Base-by-base conservation (phyloP, 2,888 invertebrate species). In the Tetragonisca angustula region DNA sequence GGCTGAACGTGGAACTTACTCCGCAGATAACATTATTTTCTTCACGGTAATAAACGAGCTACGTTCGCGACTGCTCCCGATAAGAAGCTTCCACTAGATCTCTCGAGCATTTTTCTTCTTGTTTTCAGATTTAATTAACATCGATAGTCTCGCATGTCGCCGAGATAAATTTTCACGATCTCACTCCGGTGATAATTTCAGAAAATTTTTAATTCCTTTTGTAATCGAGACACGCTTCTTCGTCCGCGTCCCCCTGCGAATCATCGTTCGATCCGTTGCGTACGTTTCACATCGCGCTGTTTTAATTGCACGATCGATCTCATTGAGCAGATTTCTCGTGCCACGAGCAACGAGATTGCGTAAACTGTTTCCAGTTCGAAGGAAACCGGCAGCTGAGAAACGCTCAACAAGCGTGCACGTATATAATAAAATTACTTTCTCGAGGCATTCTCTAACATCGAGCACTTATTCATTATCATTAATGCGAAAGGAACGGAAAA, bases 1-100 rank as follows among this genome's bases (percentile, higher is more conserved):
- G 59, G 27, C 69, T 79, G 36, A 19, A 72, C 52, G 52, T 59
- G 70, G 59, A 73, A 70, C 83, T 78, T 56, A 68, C 56, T 49
- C 4, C 62, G n/a, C 70, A 64, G 84, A 83, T 83, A 84, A 84
- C 84, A 79, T 75, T 84, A 84, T 77, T 79, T 43, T n/a, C n/a
- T 84, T 83, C 71, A 17, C 65, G 19, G 59, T 50, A 75, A 83
- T 74, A 71, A 83, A 84, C 64, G 67, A 79, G 79, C 74, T 43
- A 59, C 59, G 74, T 49, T 73, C 56, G 56, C 24, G 64, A 52
- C 77, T 59, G 59, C 32, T 24, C 4, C 13, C 21, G 84, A 79
- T 75, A 75, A 75, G 36, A 27, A 27, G 54, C 50, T 27, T 27
- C 52, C 49, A 2, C 50, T 56, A 27, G n/a, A 49, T 21, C n/a